phyloP scores from a whole-genome alignment of 2,888 invertebrate genomes.

The Andrena praecox region DNA sequence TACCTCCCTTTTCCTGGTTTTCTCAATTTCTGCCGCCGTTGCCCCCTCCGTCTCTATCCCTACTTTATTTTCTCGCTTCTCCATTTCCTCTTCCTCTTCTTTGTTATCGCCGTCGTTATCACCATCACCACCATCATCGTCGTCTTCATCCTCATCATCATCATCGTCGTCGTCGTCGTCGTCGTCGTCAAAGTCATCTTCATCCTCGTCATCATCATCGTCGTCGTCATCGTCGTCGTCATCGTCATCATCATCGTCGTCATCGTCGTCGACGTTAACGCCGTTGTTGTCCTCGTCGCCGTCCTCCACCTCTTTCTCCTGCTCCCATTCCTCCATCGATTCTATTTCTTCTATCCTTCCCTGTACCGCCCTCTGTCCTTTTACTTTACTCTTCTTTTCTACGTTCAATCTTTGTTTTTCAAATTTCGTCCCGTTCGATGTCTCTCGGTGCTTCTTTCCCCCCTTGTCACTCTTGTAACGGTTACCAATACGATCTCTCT shows the following conservation, averaged over 20 bases:
- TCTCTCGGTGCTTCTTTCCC: background rate
- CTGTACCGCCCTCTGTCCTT: background rate
- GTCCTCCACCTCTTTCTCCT: background rate
- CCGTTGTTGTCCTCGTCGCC: background rate
- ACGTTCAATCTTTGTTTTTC: slow-evolving; percentile 12
- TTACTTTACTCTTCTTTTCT: slow-evolving; percentile 80
- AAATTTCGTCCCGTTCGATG: background rate
- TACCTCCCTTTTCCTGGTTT: background rate
- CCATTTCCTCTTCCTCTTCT: background rate
- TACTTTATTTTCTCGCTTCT: background rate
- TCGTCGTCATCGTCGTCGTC: background rate
- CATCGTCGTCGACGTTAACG: background rate
- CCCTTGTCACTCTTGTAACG: background rate
- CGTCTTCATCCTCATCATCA: background rate
- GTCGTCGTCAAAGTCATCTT: background rate
- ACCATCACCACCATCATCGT: too few species aligned
- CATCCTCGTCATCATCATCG: background rate
- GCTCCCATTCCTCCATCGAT: background rate
- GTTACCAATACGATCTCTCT: background rate
- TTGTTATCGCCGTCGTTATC: background rate
- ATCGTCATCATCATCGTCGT: background rate
- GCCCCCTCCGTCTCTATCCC: background rate
- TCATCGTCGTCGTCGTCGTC: background rate
- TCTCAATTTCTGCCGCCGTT: background rate
- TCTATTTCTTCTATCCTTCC: background rate